These are phyloP conservation scores for Eumaeus atala DNA, from an alignment of 1,140 invertebrate species.

Conservation along the genomic window DNA sequence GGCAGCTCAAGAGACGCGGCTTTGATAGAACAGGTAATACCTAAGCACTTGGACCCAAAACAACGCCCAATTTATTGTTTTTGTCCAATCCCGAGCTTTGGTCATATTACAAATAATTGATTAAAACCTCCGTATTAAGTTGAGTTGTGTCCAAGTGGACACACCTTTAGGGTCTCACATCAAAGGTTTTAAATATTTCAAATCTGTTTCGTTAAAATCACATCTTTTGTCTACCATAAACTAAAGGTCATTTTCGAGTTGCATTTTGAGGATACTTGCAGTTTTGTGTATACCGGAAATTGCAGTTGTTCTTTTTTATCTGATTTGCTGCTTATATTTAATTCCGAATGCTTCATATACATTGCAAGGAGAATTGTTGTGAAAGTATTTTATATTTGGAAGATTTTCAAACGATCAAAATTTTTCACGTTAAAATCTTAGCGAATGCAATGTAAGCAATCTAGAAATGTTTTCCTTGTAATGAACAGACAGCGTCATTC, in stretches of 20 bases:
- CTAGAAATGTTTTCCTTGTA: conserved; percentile 5
- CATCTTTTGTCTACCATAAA: conserved; percentile 2
- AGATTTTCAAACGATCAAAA: too few relatives aligned
- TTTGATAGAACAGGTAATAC: conserved; percentile 75
- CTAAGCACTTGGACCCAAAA: conserved; percentile 53
- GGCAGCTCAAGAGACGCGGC: conserved; percentile 74
- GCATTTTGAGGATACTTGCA: conserved; percentile 28
- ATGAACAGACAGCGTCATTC: conserved; percentile 9
- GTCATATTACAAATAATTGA: too few relatives aligned
- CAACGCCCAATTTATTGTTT: conserved; percentile 25
- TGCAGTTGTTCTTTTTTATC: conserved; percentile 36
- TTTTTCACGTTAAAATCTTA: too few relatives aligned
- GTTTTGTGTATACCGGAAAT: conserved; percentile 13
- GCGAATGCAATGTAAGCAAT: too few relatives aligned
- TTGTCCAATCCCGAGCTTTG: not conserved
- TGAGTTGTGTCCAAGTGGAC: conserved; percentile 66
- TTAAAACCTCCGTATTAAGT: conserved; percentile 17
- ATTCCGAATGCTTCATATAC: conserved; percentile 28
- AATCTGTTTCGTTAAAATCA: conserved; percentile 15
- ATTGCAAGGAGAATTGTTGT: conserved; percentile 54
- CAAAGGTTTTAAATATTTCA: conserved; percentile 42
- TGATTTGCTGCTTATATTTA: conserved; percentile 50
- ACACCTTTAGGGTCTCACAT: conserved; percentile 38
- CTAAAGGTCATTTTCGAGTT: conserved; percentile 23
- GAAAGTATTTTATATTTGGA: too few relatives aligned